Conservation (phyloP, 2,888 invertebrate genomes). For the Aleiodes leptofemur region DNA sequence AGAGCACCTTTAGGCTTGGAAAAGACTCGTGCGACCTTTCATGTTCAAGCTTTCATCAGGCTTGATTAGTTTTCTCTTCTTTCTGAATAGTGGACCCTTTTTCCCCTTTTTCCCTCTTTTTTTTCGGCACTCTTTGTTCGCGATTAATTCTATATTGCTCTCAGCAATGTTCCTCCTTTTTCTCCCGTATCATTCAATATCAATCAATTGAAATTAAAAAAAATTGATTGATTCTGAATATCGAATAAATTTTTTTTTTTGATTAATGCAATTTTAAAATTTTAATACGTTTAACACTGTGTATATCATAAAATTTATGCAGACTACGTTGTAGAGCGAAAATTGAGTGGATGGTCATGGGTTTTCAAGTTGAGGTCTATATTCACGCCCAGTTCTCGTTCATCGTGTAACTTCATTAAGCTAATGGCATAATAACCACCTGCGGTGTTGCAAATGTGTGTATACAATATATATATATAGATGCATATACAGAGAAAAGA, state of each 20-base stretch:
- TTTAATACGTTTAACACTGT: neutral
- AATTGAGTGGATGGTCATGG: slow-evolving; percentile 30
- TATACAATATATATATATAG: slow-evolving; percentile 34
- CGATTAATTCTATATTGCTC: slow-evolving; percentile 46
- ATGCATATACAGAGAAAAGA: slow-evolving; percentile 28
- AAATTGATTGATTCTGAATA: neutral
- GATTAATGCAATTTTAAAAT: neutral
- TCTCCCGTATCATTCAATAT: neutral
- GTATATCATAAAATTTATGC: slow-evolving; percentile 31
- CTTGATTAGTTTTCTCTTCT: slow-evolving; percentile 56
- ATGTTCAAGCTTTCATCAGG: slow-evolving; percentile 57
- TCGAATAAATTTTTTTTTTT: slow-evolving; percentile 17
- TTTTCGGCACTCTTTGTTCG: slow-evolving; percentile 34
- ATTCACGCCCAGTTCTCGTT: slow-evolving; percentile 51
- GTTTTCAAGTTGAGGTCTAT: slow-evolving; percentile 35
- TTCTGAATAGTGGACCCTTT: slow-evolving; percentile 38
- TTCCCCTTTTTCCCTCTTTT: neutral
- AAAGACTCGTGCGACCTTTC: slow-evolving; percentile 50
- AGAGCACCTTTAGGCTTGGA: slow-evolving; percentile 47
- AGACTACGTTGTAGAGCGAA: slow-evolving; percentile 28
- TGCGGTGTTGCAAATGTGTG: slow-evolving; percentile 61
- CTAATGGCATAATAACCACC: slow-evolving; percentile 75
- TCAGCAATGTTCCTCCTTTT: slow-evolving; percentile 31
- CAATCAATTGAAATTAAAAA: slow-evolving; percentile 1
- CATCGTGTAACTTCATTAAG: slow-evolving; percentile 71